These are phyloP conservation scores for Cheilinus undulatus DNA, from an alignment of 2,113 vertebrate species.

Conservation along the genomic window DNA sequence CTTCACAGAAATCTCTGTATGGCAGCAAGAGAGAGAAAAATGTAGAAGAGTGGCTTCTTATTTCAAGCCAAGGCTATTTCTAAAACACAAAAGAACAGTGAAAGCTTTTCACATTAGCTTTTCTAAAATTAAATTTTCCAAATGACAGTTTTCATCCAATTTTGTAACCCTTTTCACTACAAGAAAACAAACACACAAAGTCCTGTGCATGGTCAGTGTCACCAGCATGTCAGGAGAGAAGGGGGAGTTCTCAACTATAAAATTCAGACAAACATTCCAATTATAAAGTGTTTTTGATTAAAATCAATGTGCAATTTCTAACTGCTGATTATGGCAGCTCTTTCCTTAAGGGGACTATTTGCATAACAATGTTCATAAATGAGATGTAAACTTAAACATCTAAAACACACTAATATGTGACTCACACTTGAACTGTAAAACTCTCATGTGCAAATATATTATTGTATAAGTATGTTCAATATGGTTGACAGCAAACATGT, in stretches of 20 bases:
- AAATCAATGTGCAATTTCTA: constrained; percentile 35
- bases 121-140: not conserved
- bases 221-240: not conserved
- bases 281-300: constrained; percentile 15
- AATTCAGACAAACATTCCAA: not conserved
- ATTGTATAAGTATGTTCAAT: constrained; percentile 26
- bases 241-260: not conserved
- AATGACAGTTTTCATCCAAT: not conserved
- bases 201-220: not conserved
- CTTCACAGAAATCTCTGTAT: not conserved
- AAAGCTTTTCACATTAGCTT: not conserved
- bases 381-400: constrained; percentile 22
- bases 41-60: not conserved
- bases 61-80: not conserved
- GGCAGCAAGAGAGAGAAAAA: not conserved
- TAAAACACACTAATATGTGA: constrained; percentile 1
- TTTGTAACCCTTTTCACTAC: not conserved
- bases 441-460: constrained; percentile 53
- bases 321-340: not conserved
- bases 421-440: no score
- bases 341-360: not conserved
- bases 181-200: constrained; percentile 3
- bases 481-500: constrained; percentile 32
- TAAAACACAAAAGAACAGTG: not conserved
- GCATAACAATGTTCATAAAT: not conserved